These are phyloP conservation scores for Blennius ocellaris DNA, from an alignment of 2,113 vertebrate genomes.

Conservation along the genomic window DNA sequence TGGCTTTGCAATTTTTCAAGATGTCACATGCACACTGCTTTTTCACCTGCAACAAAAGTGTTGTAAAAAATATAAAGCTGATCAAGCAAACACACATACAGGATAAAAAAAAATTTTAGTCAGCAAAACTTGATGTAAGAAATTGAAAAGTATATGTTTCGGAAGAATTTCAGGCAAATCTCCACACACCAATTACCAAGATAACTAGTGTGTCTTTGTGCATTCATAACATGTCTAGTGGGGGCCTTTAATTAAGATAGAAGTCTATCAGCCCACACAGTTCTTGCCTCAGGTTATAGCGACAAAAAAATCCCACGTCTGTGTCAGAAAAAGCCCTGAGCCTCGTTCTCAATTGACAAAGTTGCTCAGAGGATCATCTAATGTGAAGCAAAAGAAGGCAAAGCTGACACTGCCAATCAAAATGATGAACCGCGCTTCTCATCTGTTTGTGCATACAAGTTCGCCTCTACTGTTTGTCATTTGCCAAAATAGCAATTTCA, in stretches of 20 bases:
- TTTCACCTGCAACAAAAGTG: too few relatives aligned
- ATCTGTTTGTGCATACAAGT: conserved; percentile 22
- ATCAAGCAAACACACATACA: neutral
- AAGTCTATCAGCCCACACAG: conserved; percentile 4
- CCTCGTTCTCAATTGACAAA: too few relatives aligned
- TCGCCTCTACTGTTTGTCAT: conserved; percentile 43
- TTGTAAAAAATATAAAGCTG: too few relatives aligned
- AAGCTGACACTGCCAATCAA: conserved; percentile 63
- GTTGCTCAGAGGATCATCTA: conserved; percentile 21
- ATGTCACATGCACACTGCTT: too few relatives aligned
- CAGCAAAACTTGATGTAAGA: neutral
- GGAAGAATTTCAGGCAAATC: neutral
- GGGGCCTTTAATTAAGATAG: neutral
- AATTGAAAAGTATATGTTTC: neutral
- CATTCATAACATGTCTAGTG: neutral
- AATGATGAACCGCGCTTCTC: conserved; percentile 50
- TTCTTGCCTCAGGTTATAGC: conserved; percentile 1
- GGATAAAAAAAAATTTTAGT: neutral
- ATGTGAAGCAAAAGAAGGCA: conserved; percentile 38
- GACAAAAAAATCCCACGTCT: conserved; percentile 19
- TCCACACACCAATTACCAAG: neutral
- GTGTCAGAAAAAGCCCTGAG: neutral
- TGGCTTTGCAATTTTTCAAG: too few relatives aligned
- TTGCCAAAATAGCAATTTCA: conserved; percentile 41
- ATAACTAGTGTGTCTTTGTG: neutral